A percentile compares a stretch with the other conserved stretches of the same genome.
Evolutionary conservation across 2,797 vertebrate species (phyloP).

Genomic region (Enteromius argenteus): DNA sequence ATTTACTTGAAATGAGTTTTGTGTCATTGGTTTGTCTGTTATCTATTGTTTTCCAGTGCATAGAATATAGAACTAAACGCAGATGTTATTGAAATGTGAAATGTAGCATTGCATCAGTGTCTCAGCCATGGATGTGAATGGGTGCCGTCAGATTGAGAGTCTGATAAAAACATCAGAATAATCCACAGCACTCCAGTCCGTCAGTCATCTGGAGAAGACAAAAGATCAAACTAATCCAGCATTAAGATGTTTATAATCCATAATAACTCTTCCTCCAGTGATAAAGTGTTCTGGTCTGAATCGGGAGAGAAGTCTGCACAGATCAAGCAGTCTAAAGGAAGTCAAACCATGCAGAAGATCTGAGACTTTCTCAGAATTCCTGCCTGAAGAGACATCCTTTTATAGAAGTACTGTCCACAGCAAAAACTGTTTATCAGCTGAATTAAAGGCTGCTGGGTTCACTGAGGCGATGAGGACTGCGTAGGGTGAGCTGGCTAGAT

Average conservation of each 20-base stretch:
- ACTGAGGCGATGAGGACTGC: neutral
- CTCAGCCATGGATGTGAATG: neutral
- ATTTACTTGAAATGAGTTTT: neutral
- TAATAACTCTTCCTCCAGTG: no score
- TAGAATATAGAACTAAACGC: neutral
- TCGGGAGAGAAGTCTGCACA: no score
- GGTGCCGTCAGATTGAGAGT: neutral
- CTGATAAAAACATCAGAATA: neutral
- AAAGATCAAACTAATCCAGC: neutral
- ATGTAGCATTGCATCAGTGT: neutral
- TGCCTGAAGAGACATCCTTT: constrained; percentile 12
- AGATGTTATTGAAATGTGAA: neutral
- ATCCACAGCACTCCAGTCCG: neutral
- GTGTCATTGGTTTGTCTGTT: neutral
- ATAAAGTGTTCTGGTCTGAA: no score
- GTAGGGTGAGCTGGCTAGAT: neutral
- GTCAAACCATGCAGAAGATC: constrained; percentile 31
- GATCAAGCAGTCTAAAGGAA: neutral
- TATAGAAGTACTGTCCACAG: constrained; percentile 13
- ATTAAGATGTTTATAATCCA: neutral
- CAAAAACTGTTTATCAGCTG: neutral
- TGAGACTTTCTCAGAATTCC: constrained; percentile 12
- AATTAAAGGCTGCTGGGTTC: neutral
- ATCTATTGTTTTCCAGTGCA: neutral
- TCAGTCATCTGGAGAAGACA: neutral